Conservation (phyloP, 2,888 invertebrate genomes). For the Perizoma flavofasciatum region DNA sequence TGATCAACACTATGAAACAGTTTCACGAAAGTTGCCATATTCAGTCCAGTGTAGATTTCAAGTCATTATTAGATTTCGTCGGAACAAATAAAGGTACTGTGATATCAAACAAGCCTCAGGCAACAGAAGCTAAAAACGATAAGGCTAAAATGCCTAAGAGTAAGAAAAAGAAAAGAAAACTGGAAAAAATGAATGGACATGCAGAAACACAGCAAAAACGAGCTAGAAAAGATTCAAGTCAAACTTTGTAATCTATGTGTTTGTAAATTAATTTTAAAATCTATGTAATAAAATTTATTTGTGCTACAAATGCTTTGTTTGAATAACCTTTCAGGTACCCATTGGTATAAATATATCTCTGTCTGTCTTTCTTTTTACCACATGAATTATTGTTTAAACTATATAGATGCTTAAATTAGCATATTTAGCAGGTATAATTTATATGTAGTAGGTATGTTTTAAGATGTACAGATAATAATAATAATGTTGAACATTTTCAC, state of each 20-base stretch:
- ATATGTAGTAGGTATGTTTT: too few relatives aligned
- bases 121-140: slow-evolving; percentile 42
- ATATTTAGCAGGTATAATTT: too few relatives aligned
- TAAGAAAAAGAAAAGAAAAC: slow-evolving; percentile 68
- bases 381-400: too few relatives aligned
- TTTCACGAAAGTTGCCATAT: slow-evolving; percentile 70
- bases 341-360: too few relatives aligned
- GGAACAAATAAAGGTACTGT: slow-evolving; percentile 55
- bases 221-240: slow-evolving; percentile 48
- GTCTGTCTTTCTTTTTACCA: too few relatives aligned
- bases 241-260: slow-evolving; percentile 41
- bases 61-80: slow-evolving; percentile 54
- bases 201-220: slow-evolving; percentile 57
- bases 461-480: too few relatives aligned
- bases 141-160: slow-evolving; percentile 50
- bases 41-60: slow-evolving; percentile 61
- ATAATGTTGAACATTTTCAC: too few relatives aligned
- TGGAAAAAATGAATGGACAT: slow-evolving; percentile 57
- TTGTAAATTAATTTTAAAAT: slow-evolving; percentile 30
- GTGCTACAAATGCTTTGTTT: slow-evolving; percentile 4
- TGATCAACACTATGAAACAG: slow-evolving; percentile 79
- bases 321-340: neutral
- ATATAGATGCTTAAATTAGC: too few relatives aligned
- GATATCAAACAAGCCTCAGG: slow-evolving; percentile 50
- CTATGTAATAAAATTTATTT: slow-evolving; percentile 29